These are phyloP conservation scores for Drosophila erecta DNA, from an alignment of 1,140 invertebrate species.

Conservation along the genomic window DNA sequence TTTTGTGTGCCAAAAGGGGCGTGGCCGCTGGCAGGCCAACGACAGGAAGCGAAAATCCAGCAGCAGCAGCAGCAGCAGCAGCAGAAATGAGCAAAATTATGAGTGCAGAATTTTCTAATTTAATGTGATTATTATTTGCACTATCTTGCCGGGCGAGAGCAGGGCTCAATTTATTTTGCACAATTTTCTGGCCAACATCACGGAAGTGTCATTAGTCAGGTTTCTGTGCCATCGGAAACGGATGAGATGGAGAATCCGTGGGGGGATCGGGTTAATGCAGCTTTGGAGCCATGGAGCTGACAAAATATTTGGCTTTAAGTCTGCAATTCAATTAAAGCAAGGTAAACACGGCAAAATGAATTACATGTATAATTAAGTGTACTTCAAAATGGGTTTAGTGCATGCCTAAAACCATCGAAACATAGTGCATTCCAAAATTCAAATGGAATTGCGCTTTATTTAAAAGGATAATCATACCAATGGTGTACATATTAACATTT, in stretches of 20 bases:
- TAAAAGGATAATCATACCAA: no score
- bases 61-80: constrained; percentile 4
- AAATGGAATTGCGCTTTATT: no score
- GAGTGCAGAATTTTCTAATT: constrained; percentile 50
- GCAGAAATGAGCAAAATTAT: constrained; percentile 47
- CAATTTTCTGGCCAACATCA: constrained; percentile 6
- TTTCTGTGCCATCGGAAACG: constrained; percentile 7
- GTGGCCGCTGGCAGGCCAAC: constrained; percentile 17
- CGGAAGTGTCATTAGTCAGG: constrained; percentile 17
- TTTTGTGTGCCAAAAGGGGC: constrained; percentile 35
- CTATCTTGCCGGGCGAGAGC: constrained; percentile 5
- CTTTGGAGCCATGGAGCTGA: no score
- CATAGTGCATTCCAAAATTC: background rate
- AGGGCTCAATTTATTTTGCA: constrained; percentile 25
- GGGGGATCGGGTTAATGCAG: background rate
- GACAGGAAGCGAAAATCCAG: constrained; percentile 22
- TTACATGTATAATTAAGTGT: background rate
- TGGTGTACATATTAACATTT: no score
- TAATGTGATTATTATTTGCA: constrained; percentile 51
- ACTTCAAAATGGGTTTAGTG: no score
- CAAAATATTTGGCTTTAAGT: background rate
- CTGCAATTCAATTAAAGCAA: background rate
- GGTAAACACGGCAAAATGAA: background rate
- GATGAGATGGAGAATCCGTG: background rate
- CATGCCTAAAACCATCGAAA: no score